Base-by-base conservation (phyloP, 37 sponge, comb jelly and placozoan genomes). In the Tethya wilhelma region DNA sequence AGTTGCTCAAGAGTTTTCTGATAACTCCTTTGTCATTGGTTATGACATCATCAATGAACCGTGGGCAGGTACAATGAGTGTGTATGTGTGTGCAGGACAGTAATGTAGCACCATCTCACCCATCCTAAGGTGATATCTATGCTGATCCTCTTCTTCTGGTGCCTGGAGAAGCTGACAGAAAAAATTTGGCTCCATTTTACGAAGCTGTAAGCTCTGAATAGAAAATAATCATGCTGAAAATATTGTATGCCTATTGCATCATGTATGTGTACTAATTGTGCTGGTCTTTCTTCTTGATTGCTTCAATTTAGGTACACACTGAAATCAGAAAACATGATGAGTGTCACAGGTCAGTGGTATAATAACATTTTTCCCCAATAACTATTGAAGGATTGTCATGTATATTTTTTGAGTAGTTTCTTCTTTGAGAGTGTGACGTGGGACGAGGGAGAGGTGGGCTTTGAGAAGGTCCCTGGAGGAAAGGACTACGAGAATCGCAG, bases 21-120 rank as follows among this genome's bases (percentile, higher is more conserved):
- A 84, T 33, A 80, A 76, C 62, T 59, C 62, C 0, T 83, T 73
- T 44, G 68, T 96, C 56, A 60, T 96, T 14, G 96, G 96, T 20
- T 96, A 96, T 87, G 96, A 96, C 65, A 76, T 96, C 70, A 90
- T 96, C 5, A 96, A 96, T 77, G 96, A 96, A 56, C 96, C 96
- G 12, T 92, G 93, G 93, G 89, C 93, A 70, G 93, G 93, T 87
- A 53, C 4, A 38, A 34, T 75, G 38, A n/a, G n/a, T n/a, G n/a
- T 42, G 14, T 42, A 5, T 3, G 9, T 44, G 12, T 30, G 26
- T 22, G 67, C 4, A 66, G 20, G 22, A 66, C 36, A 66, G 1
- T 5, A 66, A 32, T 66, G 36, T 4, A 4, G 20, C 36, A 66
- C 73, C 60, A n/a, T n/a, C n/a, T n/a, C n/a, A n/a, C n/a, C n/a